A percentile compares a stretch with the other conserved stretches of the same genome.
These are phyloP conservation scores for Brachyistius frenatus DNA, from an alignment of 2,113 vertebrate genomes.

Conservation along the genomic window DNA sequence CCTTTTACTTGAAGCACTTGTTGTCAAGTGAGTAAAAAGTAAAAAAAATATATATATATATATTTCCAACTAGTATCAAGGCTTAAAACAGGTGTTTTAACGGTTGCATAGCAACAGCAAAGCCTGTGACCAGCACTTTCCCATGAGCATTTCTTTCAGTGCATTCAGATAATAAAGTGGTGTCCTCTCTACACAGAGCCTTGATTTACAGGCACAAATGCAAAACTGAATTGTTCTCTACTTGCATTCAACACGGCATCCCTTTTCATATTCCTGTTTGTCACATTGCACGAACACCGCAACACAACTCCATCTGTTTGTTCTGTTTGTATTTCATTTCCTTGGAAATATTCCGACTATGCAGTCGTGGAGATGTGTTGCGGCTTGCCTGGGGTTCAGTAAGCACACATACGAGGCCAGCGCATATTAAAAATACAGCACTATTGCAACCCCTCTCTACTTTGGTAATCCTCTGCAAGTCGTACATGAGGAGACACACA, in stretches of 20 bases:
- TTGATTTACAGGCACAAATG: conserved; percentile 16
- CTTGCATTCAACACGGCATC: background rate
- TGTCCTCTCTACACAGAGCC: background rate
- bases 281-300: background rate
- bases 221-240: background rate
- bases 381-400: background rate
- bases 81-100: conserved; percentile 42
- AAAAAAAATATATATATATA: background rate
- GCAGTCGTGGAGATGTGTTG: background rate
- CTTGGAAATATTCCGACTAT: background rate
- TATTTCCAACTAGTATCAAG: conserved; percentile 21
- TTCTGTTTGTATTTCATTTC: background rate
- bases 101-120: conserved; percentile 66
- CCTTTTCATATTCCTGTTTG: background rate
- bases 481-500: conserved; percentile 13
- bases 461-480: conserved; percentile 1
- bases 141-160: conserved; percentile 33
- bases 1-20: conserved; percentile 18
- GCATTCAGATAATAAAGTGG: conserved; percentile 34
- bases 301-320: background rate
- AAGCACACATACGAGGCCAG: background rate
- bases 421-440: conserved; percentile 24
- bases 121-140: conserved; percentile 30
- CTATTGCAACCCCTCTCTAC: background rate
- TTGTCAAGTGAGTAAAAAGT: conserved; percentile 31